phyloP scores from a whole-genome alignment of 1,140 invertebrate species.

The Procambarus virginalis region DNA sequence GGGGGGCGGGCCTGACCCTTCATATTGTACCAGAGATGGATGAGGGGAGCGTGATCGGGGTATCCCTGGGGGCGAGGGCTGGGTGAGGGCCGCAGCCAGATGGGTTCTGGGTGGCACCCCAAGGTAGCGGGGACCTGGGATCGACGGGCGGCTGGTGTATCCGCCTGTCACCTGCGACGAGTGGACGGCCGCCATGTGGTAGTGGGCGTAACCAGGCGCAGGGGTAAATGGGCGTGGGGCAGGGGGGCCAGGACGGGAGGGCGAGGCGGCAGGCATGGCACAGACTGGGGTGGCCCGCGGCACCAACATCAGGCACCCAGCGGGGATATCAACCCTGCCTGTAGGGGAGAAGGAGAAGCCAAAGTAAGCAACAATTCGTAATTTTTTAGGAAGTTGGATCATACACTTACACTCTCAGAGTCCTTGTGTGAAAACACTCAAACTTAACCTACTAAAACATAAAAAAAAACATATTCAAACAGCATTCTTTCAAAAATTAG shows the following conservation, averaged over 20 bases:
- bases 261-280: slow-evolving; percentile 69
- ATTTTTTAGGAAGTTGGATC: no score
- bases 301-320: slow-evolving; percentile 55
- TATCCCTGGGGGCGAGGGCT: slow-evolving; percentile 50
- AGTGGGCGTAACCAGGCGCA: slow-evolving; percentile 42
- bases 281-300: slow-evolving; percentile 55
- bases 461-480: no score
- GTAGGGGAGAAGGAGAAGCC: not conserved
- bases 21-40: slow-evolving; percentile 43
- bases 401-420: no score
- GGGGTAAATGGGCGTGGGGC: slow-evolving; percentile 63
- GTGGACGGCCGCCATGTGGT: slow-evolving; percentile 44
- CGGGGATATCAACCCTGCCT: not conserved
- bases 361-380: not conserved
- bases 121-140: slow-evolving; percentile 51
- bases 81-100: slow-evolving; percentile 64
- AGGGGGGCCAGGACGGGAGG: slow-evolving; percentile 59
- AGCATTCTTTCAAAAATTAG: no score
- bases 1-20: slow-evolving; percentile 37
- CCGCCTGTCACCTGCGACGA: slow-evolving; percentile 3
- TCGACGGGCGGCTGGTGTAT: slow-evolving; percentile 19
- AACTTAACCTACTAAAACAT: no score
- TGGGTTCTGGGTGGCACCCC: slow-evolving; percentile 49
- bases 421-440: no score
- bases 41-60: slow-evolving; percentile 51